phyloP scores from a whole-genome alignment of 2,113 vertebrate genomes.

The Planiliza haematocheilus region DNA sequence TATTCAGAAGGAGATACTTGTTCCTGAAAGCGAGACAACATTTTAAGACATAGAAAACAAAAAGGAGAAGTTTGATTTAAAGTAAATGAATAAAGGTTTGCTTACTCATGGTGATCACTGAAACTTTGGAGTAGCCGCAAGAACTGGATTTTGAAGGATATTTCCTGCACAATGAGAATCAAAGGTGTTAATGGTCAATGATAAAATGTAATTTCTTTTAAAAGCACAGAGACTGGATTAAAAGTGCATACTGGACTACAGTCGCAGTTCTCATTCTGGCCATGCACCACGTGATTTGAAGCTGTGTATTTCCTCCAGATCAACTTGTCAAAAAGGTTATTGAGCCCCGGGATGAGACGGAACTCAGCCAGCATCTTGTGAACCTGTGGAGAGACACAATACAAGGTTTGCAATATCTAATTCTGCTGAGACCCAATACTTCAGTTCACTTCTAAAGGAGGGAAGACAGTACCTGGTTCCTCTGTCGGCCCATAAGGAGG shows the following conservation, averaged over 20 bases:
- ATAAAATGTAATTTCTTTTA: not conserved
- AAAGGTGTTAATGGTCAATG: not conserved
- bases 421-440: not conserved
- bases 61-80: not conserved
- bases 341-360: conserved; percentile 95
- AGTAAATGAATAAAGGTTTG: conserved; percentile 3
- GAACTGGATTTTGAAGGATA: conserved; percentile 99
- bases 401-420: no score
- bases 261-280: conserved; percentile 98
- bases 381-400: conserved; percentile 83
- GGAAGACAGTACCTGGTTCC: conserved; percentile 89
- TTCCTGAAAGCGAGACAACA: conserved; percentile 84
- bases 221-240: not conserved
- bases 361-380: conserved; percentile 99
- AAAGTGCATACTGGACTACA: conserved; percentile 90
- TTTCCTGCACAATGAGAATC: conserved; percentile 86
- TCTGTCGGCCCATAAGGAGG: conserved; percentile 96
- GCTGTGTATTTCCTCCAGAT: conserved; percentile 98
- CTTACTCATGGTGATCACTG: conserved; percentile 99
- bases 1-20: conserved; percentile 97
- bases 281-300: conserved; percentile 92
- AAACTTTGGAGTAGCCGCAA: conserved; percentile 97
- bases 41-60: not conserved
- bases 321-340: conserved; percentile 98
- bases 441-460: not conserved